Base-by-base conservation (phyloP, 2,888 invertebrate species). In the Subacronicta megacephala region DNA sequence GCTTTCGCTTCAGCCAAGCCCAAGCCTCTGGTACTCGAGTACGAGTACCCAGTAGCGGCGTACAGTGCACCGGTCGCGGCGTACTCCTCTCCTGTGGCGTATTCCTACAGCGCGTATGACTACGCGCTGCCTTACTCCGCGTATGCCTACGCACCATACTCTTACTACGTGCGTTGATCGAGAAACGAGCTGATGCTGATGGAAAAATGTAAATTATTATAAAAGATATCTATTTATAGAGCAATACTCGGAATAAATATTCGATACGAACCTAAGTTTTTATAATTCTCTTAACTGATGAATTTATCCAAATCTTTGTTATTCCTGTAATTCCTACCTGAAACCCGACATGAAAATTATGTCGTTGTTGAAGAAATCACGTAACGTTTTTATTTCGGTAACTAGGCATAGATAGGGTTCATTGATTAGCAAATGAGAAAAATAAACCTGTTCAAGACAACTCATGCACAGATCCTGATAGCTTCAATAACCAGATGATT, bases 1-100 rank as follows among this genome's bases (percentile, higher is more conserved):
- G 95, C 95, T 72, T 84, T 95, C 56, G 94, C 92, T 38, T 81
- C 90, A 47, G 95, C 95, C 31, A 93, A 93, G 84, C 95, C 95
- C 38, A 93, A 94, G 83, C 95, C 95, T 16, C 62, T 90, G 56
- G 83, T 90, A 52, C 79, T 84, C 61, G 88, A 89, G 53, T 92
- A 88, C 64, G 88, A 89, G 54, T 92, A 88, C 63, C 90, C 91
- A 0, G 83, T 89, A 66, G 43, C 62, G 6, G 87, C 88, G 29
- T 92, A 95, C 70, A 93, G 95, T 38, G 81, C 89, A 0, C 90
- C 94, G 46, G 87, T 94, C 42, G 88, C 94, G 15, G 93, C 95
- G 7, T 95, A 94, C 77, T 85, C 93, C 1, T 90, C 95, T 1
- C 94, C 95, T 3, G 89, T 95, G 0, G 87, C 88, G 23, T 89